Evolutionary conservation across 2,797 vertebrate species (phyloP).

Genomic region (Liparis tanakae): DNA sequence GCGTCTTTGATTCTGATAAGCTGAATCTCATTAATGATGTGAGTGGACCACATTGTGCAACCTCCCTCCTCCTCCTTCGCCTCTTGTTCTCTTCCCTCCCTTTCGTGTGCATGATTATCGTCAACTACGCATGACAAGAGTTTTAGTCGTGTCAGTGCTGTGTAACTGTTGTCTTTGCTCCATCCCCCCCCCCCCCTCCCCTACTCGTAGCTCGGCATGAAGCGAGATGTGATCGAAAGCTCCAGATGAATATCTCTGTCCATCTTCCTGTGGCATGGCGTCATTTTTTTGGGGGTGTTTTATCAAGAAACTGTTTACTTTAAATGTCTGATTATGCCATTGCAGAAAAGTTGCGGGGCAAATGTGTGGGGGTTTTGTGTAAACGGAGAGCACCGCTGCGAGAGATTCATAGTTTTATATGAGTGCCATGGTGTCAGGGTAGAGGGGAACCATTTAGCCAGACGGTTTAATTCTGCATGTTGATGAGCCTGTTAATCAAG

Average conservation of each 20-base stretch:
- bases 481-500: conserved; percentile 77
- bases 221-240: conserved; percentile 62
- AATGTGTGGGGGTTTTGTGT: conserved; percentile 44
- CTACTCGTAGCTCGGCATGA: conserved; percentile 61
- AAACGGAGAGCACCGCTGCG: conserved; percentile 17
- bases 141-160: conserved; percentile 55
- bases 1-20: conserved; percentile 50
- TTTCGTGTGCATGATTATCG: conserved; percentile 68
- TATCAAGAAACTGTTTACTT: conserved; percentile 49
- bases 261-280: conserved; percentile 48
- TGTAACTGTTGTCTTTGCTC: conserved; percentile 45
- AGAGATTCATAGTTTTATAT: conserved; percentile 63
- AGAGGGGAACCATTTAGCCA: conserved; percentile 62
- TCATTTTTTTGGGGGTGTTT: conserved; percentile 70
- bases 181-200: neutral
- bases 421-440: conserved; percentile 57
- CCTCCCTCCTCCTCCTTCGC: conserved; percentile 54
- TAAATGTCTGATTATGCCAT: conserved; percentile 58
- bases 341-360: conserved; percentile 39
- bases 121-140: conserved; percentile 72
- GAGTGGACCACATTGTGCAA: conserved; percentile 52
- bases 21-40: conserved; percentile 46
- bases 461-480: conserved; percentile 76
- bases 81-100: conserved; percentile 49
- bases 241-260: conserved; percentile 55